phyloP scores from a whole-genome alignment of 2,888 invertebrate genomes.

The Belgica antarctica region DNA sequence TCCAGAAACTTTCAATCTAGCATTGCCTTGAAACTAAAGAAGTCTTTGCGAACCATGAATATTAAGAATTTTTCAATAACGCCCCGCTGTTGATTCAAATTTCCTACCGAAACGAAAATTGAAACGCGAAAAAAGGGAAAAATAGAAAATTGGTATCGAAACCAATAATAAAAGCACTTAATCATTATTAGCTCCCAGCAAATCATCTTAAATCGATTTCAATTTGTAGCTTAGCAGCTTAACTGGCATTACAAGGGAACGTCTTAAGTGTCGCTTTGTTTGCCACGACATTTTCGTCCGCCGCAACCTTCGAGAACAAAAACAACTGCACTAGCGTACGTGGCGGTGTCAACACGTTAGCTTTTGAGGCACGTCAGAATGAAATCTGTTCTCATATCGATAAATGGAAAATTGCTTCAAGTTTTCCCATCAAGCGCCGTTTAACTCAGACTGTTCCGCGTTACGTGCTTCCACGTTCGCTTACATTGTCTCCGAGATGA shows the following conservation, averaged over 20 bases:
- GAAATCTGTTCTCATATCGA: slow-evolving; percentile 1
- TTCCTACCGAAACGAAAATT: no score
- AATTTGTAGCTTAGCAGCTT: background rate
- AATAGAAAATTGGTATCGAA: slow-evolving; percentile 15
- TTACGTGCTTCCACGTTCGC: background rate
- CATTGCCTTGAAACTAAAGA: no score
- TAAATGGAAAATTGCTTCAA: background rate
- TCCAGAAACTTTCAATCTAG: no score
- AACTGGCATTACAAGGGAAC: no score
- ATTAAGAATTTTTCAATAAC: no score
- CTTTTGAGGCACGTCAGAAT: background rate
- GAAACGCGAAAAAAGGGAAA: background rate
- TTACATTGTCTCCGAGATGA: background rate
- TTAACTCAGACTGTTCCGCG: background rate
- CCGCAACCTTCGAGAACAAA: background rate
- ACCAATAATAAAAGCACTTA: slow-evolving; percentile 35
- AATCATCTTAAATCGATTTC: background rate
- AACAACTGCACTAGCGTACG: background rate
- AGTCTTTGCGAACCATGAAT: no score
- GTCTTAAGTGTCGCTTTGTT: slow-evolving; percentile 6
- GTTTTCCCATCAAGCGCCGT: no score
- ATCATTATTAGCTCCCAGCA: slow-evolving; percentile 26
- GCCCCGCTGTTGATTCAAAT: slow-evolving; percentile 11
- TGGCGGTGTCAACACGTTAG: background rate
- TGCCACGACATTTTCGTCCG: background rate